These are phyloP conservation scores for Indicator maculatus DNA, from an alignment of 2,113 vertebrate species.

Conservation along the genomic window DNA sequence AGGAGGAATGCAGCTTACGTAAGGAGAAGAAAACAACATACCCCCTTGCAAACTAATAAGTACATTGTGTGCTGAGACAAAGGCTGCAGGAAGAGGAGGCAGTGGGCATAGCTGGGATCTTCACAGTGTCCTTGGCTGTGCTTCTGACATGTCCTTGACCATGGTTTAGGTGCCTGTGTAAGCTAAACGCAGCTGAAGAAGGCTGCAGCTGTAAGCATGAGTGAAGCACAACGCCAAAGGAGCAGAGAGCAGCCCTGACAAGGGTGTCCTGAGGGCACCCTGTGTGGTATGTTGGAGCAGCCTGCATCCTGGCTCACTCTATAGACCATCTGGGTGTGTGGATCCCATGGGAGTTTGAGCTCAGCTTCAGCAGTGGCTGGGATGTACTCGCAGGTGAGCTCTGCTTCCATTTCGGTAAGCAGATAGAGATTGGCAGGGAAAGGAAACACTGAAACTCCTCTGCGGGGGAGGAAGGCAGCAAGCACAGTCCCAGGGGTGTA, in stretches of 20 bases:
- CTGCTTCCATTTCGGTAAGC: background rate
- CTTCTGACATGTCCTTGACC: background rate
- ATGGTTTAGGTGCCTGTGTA: background rate
- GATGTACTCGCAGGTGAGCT: background rate
- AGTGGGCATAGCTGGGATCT: background rate
- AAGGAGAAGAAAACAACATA: background rate
- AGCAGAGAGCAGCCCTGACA: background rate
- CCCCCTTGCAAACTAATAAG: background rate
- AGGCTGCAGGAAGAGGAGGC: background rate
- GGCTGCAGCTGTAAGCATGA: background rate
- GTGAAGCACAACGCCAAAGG: fast-evolving
- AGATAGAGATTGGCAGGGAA: background rate
- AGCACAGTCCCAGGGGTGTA: background rate
- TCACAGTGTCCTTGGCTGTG: background rate
- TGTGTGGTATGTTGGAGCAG: fast-evolving
- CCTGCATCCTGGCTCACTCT: background rate
- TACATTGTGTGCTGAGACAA: background rate
- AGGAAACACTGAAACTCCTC: background rate
- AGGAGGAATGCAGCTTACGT: background rate
- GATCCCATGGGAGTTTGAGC: background rate
- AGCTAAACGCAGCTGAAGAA: background rate
- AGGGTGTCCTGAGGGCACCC: background rate
- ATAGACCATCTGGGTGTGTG: background rate
- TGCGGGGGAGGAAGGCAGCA: background rate
- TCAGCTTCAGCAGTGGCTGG: background rate